Evolutionary conservation across 2,888 invertebrate species (phyloP), one percentile per base, ranked within the genome.

Genomic region (Agrochola circellaris): DNA sequence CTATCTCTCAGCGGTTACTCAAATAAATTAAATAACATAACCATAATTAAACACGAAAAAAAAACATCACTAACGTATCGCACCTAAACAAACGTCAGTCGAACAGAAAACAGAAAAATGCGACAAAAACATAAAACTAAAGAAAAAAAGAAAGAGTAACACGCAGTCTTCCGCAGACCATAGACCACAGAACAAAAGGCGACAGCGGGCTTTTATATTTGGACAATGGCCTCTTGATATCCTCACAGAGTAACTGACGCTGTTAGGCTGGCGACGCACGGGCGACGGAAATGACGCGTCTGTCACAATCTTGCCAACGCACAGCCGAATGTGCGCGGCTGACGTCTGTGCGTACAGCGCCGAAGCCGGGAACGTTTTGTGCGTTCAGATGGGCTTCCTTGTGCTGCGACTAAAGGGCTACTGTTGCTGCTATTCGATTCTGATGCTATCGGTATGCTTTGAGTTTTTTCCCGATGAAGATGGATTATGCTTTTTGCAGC

Each of bases 241-340:
- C 90, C 90, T 92, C 88, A 88, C 88, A 88, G 89, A 85, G 87
- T 88, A 90, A 90, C 91, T 92, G 92, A 91, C 91, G 91, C 89
- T 87, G 92, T 90, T 89, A 90, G 91, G 88, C 87, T 74, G 89
- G 78, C 82, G 79, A 81, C 86, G 88, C 89, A 89, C 79, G 73
- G 73, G 69, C 80, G 70, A 76, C 92, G 95, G 95, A 95, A 95
- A 95, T 95, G 91, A 94, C 91, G 89, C 90, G 95, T 93, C 95
- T 84, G 88, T 93, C 93, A 92, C 85, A 78, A 91, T 91, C 92
- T 92, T 91, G 86, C 81, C 80, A 67, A 83, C 78, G 79, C 77
- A 79, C 68, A 82, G 74, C 86, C 81, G 78, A 89, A 86, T 85
- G 74, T 86, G 65, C 77, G 73, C 75, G 69, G 69, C 30, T 83